Conservation (phyloP, 37 sponge, comb jelly and placozoan species). For the Cladorhizidae sp. region DNA sequence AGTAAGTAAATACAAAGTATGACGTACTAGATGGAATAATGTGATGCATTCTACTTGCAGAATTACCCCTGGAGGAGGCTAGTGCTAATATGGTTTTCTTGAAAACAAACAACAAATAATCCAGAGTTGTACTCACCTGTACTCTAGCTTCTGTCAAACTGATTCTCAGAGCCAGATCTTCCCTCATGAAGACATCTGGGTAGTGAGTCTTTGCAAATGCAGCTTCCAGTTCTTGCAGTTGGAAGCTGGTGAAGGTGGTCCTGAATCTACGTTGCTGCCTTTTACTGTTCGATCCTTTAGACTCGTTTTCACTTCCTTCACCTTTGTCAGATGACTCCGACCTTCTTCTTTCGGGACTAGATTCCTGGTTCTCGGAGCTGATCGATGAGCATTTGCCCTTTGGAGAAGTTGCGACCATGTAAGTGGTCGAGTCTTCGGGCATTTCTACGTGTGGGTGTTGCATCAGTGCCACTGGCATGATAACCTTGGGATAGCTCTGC, state of each 20-base stretch:
- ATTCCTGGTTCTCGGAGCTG: conserved; percentile 24
- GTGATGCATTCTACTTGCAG: not conserved
- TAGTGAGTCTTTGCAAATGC: conserved; percentile 93
- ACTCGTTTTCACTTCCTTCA: conserved; percentile 25
- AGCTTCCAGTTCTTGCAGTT: conserved; percentile 87
- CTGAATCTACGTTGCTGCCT: conserved; percentile 91
- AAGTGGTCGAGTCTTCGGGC: conserved; percentile 30
- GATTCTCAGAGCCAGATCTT: conserved; percentile 87
- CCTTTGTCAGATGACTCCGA: conserved; percentile 50
- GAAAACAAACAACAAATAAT: not conserved
- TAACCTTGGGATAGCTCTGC: conserved; percentile 11
- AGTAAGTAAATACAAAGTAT: not conserved
- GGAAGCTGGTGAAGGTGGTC: conserved; percentile 92
- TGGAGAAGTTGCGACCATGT: conserved; percentile 33
- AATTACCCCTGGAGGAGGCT: too few species aligned
- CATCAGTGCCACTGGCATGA: conserved; percentile 66
- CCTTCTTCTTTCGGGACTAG: conserved; percentile 48
- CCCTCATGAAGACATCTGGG: conserved; percentile 94
- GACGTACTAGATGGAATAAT: not conserved
- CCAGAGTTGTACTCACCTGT: conserved; percentile 64
- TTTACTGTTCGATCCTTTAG: conserved; percentile 37
- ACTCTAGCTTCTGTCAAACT: conserved; percentile 92
- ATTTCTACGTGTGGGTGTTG: conserved; percentile 60
- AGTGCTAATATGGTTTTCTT: not conserved
- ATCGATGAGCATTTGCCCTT: conserved; percentile 34